A percentile compares a stretch with the other conserved stretches of the same genome.
phyloP scores from a whole-genome alignment of 2,113 vertebrate species.

The Ageneiosus marmoratus region DNA sequence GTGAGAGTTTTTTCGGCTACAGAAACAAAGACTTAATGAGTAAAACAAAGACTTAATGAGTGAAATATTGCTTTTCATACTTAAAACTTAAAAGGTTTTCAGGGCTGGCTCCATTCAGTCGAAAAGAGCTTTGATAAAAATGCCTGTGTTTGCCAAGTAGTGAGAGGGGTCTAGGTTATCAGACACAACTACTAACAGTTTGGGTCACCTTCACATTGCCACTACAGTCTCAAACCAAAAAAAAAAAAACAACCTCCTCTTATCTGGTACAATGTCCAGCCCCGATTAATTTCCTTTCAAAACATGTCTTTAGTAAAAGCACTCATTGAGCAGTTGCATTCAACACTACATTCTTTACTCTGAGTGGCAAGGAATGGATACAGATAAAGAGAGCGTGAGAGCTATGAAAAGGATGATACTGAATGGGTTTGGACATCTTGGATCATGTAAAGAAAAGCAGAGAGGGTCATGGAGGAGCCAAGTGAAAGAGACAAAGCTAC shows the following conservation, averaged over 20 bases:
- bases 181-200: constrained; percentile 46
- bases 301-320: constrained; percentile 59
- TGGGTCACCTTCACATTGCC: constrained; percentile 67
- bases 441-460: constrained; percentile 66
- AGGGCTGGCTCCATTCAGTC: constrained; percentile 54
- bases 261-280: constrained; percentile 67
- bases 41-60: constrained; percentile 30
- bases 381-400: constrained; percentile 62
- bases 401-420: constrained; percentile 60
- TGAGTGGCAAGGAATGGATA: constrained; percentile 61
- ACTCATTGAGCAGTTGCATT: constrained; percentile 65
- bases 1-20: constrained; percentile 78
- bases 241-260: constrained; percentile 63
- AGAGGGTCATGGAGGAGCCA: constrained; percentile 22
- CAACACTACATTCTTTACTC: constrained; percentile 61
- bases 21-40: constrained; percentile 38
- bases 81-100: constrained; percentile 44
- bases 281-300: constrained; percentile 66
- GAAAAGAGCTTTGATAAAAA: constrained; percentile 62
- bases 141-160: constrained; percentile 66
- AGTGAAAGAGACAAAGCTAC: constrained; percentile 30
- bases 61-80: constrained; percentile 49
- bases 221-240: constrained; percentile 54
- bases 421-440: constrained; percentile 62
- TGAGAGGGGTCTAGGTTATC: constrained; percentile 55